A percentile compares a stretch with the other conserved stretches of the same genome.
These are phyloP conservation scores for Dastarcus helophoroides DNA, from an alignment of 2,888 invertebrate genomes.

Conservation along the genomic window DNA sequence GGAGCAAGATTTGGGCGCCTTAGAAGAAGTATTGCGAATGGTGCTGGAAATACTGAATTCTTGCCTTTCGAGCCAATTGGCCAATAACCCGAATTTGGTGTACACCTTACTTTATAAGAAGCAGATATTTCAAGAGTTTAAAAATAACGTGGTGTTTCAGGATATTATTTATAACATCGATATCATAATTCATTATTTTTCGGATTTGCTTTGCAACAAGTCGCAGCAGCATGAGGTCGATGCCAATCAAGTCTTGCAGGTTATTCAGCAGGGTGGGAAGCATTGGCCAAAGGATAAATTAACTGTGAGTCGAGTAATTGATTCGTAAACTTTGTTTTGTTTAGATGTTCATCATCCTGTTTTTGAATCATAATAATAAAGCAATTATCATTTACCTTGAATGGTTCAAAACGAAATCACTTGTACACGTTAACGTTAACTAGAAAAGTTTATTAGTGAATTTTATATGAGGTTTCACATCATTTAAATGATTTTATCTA, in stretches of 20 bases:
- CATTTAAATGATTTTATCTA: too few species aligned
- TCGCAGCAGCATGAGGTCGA: slow-evolving; percentile 57
- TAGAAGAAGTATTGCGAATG: slow-evolving; percentile 95
- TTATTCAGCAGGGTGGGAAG: slow-evolving; percentile 82
- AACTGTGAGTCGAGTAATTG: slow-evolving; percentile 48
- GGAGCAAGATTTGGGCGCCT: slow-evolving; percentile 81
- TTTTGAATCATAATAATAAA: too few species aligned
- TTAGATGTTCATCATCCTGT: too few species aligned
- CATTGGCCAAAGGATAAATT: slow-evolving; percentile 92
- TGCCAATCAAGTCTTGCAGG: slow-evolving; percentile 74
- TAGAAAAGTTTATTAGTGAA: too few species aligned
- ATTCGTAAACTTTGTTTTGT: too few species aligned
- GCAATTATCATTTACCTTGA: too few species aligned
- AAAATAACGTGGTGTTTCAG: slow-evolving; percentile 80
- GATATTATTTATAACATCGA: slow-evolving; percentile 92
- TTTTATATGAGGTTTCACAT: too few species aligned
- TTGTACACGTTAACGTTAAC: too few species aligned
- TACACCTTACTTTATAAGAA: slow-evolving; percentile 92
- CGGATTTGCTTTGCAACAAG: slow-evolving; percentile 48
- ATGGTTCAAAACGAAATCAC: too few species aligned
- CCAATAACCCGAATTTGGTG: slow-evolving; percentile 82
- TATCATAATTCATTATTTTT: slow-evolving; percentile 68
- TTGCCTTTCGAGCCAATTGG: slow-evolving; percentile 75
- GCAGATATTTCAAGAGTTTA: slow-evolving; percentile 76
- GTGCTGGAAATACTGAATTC: slow-evolving; percentile 96